A percentile compares a stretch with the other conserved stretches of the same genome.
Conservation (phyloP, 1,140 invertebrate genomes). For the Vanessa tameamea region DNA sequence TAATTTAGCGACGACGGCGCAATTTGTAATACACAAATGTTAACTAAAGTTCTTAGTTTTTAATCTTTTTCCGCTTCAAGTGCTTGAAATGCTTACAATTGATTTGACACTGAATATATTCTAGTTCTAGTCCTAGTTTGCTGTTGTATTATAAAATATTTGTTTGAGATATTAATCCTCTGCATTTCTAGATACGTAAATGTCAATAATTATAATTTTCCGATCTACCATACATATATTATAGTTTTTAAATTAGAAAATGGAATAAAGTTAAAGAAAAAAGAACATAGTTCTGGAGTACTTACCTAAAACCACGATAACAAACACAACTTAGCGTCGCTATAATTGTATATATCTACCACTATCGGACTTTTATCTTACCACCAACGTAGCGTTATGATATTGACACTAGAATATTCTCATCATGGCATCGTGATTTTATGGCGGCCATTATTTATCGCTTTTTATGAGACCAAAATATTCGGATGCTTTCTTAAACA, state of each 20-base stretch:
- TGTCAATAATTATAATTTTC: neutral
- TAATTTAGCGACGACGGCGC: too few species aligned
- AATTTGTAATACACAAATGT: too few species aligned
- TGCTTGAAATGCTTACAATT: too few species aligned
- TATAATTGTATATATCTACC: slow-evolving; percentile 29
- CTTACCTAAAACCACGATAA: too few species aligned
- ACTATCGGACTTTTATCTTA: slow-evolving; percentile 52
- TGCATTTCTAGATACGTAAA: neutral
- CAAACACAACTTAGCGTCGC: too few species aligned
- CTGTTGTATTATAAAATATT: neutral
- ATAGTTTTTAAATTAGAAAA: neutral
- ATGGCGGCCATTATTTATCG: slow-evolving; percentile 55
- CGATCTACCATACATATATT: neutral
- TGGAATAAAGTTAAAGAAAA: neutral
- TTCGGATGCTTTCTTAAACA: slow-evolving; percentile 19
- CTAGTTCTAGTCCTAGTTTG: neutral
- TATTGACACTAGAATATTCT: slow-evolving; percentile 56
- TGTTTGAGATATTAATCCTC: neutral
- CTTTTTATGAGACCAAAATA: slow-evolving; percentile 54
- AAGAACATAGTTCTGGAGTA: too few species aligned
- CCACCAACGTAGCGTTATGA: slow-evolving; percentile 61
- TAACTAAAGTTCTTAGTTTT: too few species aligned
- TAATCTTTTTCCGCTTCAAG: too few species aligned
- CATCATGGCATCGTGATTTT: slow-evolving; percentile 59
- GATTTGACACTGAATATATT: neutral